phyloP scores from a whole-genome alignment of 2,797 vertebrate genomes.

The Steatocranus sp. region DNA sequence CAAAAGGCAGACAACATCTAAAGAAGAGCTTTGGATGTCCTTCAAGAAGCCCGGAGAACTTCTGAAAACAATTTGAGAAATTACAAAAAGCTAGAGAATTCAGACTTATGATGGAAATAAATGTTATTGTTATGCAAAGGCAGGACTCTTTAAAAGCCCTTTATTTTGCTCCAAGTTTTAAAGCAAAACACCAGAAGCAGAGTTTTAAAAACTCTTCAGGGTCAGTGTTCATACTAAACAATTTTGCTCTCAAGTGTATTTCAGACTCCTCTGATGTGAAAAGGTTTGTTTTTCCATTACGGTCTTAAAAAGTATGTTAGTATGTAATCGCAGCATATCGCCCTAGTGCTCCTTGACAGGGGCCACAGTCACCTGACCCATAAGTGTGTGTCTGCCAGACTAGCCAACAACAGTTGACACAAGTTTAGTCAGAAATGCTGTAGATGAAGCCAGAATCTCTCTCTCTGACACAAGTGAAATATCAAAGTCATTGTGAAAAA shows the following conservation, averaged over 20 bases:
- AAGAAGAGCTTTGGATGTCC: not conserved
- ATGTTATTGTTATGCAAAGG: not conserved
- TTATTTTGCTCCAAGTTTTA: not conserved
- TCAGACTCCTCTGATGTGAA: not conserved
- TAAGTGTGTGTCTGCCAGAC: not conserved
- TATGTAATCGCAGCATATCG: not conserved
- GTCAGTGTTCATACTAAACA: conserved; percentile 6
- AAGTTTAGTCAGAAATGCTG: not conserved
- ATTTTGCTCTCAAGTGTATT: not conserved
- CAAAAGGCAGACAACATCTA: not conserved
- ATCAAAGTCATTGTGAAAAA: not conserved
- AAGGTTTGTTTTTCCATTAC: conserved; percentile 14
- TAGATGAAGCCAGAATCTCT: not conserved
- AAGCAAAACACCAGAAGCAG: not conserved
- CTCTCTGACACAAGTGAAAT: not conserved
- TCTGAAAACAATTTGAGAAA: not conserved
- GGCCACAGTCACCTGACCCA: not conserved
- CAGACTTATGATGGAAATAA: not conserved
- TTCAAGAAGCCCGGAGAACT: not conserved
- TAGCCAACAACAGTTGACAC: not conserved
- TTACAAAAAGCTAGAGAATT: not conserved
- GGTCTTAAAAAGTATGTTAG: not conserved
- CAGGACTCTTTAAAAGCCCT: not conserved
- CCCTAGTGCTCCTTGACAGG: not conserved
- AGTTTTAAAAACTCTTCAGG: not conserved